These are phyloP conservation scores for Zoanthus gigantus DNA, from an alignment of 92 coral and sea anemone species.

Conservation along the genomic window DNA sequence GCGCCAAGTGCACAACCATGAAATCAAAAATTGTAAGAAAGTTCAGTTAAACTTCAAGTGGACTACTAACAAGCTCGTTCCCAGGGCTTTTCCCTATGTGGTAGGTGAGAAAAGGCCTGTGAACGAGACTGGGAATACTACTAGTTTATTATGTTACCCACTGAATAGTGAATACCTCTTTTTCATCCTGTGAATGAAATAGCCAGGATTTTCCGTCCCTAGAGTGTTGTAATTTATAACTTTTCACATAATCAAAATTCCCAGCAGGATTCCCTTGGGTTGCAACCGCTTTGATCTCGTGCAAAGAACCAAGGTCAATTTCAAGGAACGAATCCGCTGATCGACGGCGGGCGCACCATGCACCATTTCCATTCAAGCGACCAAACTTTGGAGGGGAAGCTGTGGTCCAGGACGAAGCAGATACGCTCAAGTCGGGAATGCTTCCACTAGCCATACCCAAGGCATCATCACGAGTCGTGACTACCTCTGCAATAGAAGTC, in stretches of 20 bases:
- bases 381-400: constrained; percentile 74
- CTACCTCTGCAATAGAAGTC: not conserved
- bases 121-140: not conserved
- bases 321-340: constrained; percentile 28
- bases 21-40: too few relatives aligned
- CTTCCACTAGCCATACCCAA: constrained; percentile 72
- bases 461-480: constrained; percentile 61
- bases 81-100: too few relatives aligned
- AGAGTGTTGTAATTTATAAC: constrained; percentile 74
- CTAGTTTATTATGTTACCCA: not conserved
- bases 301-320: constrained; percentile 78
- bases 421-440: constrained; percentile 66
- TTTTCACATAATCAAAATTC: constrained; percentile 81
- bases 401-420: constrained; percentile 82
- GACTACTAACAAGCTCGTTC: too few relatives aligned
- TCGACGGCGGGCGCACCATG: constrained; percentile 77
- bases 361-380: constrained; percentile 66
- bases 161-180: constrained; percentile 51
- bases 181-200: constrained; percentile 75
- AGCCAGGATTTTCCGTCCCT: constrained; percentile 75
- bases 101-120: too few relatives aligned
- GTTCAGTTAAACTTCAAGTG: too few relatives aligned
- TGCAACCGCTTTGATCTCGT: constrained; percentile 80
- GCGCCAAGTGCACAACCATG: too few relatives aligned
- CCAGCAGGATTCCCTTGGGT: constrained; percentile 90